Conservation (phyloP, 1,140 invertebrate species). For the Macrocentrus cingulum region DNA sequence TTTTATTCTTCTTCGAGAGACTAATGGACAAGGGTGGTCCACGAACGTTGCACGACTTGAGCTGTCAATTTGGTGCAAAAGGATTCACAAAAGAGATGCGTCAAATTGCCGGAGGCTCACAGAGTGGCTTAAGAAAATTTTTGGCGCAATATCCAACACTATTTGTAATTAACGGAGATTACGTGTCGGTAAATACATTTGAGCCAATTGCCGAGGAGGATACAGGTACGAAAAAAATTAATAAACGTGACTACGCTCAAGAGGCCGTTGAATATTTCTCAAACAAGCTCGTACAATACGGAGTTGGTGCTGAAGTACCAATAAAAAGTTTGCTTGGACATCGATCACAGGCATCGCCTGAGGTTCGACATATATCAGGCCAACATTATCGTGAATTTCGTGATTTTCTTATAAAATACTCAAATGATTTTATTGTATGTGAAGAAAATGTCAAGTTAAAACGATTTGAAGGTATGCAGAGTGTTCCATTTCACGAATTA, state of each 20-base stretch:
- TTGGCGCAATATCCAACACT: conserved; percentile 87
- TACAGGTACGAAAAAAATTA: conserved; percentile 52
- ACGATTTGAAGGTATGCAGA: conserved; percentile 63
- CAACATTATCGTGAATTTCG: conserved; percentile 93
- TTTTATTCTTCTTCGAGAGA: conserved; percentile 94
- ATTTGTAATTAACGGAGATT: conserved; percentile 88
- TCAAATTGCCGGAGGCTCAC: conserved; percentile 91
- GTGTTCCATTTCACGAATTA: conserved; percentile 54
- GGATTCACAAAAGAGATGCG: conserved; percentile 95
- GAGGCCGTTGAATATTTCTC: conserved; percentile 95
- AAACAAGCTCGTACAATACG: conserved; percentile 86
- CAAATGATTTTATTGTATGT: conserved; percentile 84
- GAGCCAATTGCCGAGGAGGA: conserved; percentile 60
- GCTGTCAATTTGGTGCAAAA: conserved; percentile 94
- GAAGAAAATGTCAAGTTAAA: conserved; percentile 82
- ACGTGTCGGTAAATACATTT: conserved; percentile 84
- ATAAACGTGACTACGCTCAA: conserved; percentile 82
- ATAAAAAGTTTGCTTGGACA: conserved; percentile 92
- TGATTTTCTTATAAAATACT: conserved; percentile 84
- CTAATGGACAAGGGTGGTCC: conserved; percentile 91
- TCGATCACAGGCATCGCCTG: conserved; percentile 89
- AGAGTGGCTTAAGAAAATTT: conserved; percentile 91
- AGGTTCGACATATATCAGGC: conserved; percentile 92
- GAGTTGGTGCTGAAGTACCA: conserved; percentile 85
- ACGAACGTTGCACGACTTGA: conserved; percentile 91